A percentile compares a stretch with the other conserved stretches of the same genome.
Evolutionary conservation across 2,797 vertebrate genomes (phyloP).

Genomic region (Artibeus lituratus): DNA sequence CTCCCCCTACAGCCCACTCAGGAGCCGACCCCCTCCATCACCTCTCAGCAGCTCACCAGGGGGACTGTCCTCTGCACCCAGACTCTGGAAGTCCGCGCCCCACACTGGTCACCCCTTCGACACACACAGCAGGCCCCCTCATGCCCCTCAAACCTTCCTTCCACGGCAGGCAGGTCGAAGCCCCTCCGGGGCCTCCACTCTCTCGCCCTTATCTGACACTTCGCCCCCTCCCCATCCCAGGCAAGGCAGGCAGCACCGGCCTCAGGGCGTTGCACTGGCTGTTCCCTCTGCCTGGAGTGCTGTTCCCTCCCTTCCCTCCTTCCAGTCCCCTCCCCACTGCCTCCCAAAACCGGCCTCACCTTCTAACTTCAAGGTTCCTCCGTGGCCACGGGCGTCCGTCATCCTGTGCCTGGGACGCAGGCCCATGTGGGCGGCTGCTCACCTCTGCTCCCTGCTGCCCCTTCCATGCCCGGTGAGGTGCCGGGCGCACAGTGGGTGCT

Average conservation of each 20-base stretch:
- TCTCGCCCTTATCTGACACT: rapidly evolving
- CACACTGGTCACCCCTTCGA: rapidly evolving
- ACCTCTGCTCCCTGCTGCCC: not conserved
- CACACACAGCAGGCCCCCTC: too few relatives aligned
- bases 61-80: not conserved
- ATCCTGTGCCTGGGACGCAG: rapidly evolving
- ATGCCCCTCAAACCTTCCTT: not conserved
- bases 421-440: rapidly evolving
- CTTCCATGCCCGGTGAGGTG: not conserved
- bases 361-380: too few relatives aligned
- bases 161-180: not conserved
- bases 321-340: too few relatives aligned
- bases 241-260: not conserved
- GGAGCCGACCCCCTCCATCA: rapidly evolving
- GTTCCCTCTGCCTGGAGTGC: not conserved
- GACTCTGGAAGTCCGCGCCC: rapidly evolving
- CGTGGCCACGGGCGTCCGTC: rapidly evolving
- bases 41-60: not conserved
- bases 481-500: not conserved
- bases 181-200: rapidly evolving
- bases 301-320: too few relatives aligned
- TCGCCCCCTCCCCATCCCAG: rapidly evolving
- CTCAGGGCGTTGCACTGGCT: not conserved
- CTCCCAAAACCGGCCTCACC: not conserved
- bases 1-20: too few relatives aligned